A percentile compares a stretch with the other conserved stretches of the same genome.
phyloP scores from a whole-genome alignment of 2,888 invertebrate species.

The Amblyjoppa proteus region DNA sequence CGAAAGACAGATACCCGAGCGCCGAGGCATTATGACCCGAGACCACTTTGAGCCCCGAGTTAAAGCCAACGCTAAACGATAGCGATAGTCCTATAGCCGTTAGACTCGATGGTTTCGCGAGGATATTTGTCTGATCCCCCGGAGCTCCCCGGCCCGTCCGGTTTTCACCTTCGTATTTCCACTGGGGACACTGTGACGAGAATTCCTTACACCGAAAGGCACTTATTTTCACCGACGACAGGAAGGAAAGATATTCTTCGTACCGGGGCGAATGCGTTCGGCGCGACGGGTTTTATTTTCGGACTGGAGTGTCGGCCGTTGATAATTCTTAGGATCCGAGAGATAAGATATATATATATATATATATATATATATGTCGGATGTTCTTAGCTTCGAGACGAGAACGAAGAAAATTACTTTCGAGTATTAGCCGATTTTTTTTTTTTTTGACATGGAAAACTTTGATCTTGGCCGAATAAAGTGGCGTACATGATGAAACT shows the following conservation, averaged over 20 bases:
- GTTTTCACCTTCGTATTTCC: constrained; percentile 31
- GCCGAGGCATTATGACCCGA: constrained; percentile 31
- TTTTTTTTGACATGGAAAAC: no score
- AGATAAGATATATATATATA: background rate
- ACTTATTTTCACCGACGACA: constrained; percentile 26
- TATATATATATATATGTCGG: no score
- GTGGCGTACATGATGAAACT: no score
- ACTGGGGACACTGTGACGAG: constrained; percentile 31
- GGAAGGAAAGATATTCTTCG: background rate
- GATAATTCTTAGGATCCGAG: background rate
- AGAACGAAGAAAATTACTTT: no score
- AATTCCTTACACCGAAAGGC: constrained; percentile 35
- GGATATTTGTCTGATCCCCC: constrained; percentile 35
- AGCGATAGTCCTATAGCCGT: constrained; percentile 6
- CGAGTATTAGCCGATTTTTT: no score
- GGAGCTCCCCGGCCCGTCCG: background rate
- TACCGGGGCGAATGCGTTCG: background rate
- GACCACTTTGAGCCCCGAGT: constrained; percentile 36
- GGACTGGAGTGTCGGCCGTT: background rate
- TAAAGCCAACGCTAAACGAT: constrained; percentile 52
- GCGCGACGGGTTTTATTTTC: background rate
- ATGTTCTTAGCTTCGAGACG: no score
- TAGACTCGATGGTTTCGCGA: constrained; percentile 17
- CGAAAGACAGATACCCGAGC: constrained; percentile 41
- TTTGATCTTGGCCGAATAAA: no score